phyloP scores from a whole-genome alignment of 2,888 invertebrate species.

The Drosophila meridionalis region DNA sequence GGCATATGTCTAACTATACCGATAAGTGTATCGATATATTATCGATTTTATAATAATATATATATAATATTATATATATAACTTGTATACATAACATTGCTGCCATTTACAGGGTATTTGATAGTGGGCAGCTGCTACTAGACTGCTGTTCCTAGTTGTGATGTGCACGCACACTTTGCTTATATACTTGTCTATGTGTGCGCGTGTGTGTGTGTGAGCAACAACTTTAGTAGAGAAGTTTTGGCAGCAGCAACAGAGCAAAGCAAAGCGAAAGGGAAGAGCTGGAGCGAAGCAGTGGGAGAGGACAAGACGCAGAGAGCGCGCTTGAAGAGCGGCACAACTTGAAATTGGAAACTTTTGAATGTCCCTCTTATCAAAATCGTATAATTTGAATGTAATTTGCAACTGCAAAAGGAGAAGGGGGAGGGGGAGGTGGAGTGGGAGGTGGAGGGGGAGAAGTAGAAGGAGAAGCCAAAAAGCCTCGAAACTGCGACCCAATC shows the following conservation, averaged over 20 bases:
- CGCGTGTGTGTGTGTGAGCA: conserved; percentile 29
- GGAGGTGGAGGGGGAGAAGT: too few relatives aligned
- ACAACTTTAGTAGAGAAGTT: conserved; percentile 67
- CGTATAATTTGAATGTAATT: conserved; percentile 85
- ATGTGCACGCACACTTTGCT: conserved; percentile 40
- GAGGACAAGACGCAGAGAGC: neutral
- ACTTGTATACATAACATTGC: neutral
- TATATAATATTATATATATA: too few relatives aligned
- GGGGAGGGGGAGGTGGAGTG: neutral
- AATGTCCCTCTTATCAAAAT: conserved; percentile 84
- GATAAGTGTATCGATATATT: neutral
- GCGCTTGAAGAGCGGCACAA: conserved; percentile 73
- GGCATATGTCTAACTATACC: neutral
- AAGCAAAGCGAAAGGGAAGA: conserved; percentile 6
- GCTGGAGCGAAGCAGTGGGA: neutral
- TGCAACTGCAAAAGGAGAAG: conserved; percentile 74
- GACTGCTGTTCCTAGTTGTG: conserved; percentile 2
- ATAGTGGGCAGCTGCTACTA: neutral
- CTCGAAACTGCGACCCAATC: conserved; percentile 13
- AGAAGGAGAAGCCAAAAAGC: neutral
- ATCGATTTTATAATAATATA: neutral
- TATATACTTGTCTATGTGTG: conserved; percentile 1
- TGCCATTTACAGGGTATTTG: neutral
- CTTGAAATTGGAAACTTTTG: conserved; percentile 85
- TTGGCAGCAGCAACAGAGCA: conserved; percentile 30